These are phyloP conservation scores for Vulpes vulpes DNA, from an alignment of 2,113 vertebrate genomes.

Conservation along the genomic window DNA sequence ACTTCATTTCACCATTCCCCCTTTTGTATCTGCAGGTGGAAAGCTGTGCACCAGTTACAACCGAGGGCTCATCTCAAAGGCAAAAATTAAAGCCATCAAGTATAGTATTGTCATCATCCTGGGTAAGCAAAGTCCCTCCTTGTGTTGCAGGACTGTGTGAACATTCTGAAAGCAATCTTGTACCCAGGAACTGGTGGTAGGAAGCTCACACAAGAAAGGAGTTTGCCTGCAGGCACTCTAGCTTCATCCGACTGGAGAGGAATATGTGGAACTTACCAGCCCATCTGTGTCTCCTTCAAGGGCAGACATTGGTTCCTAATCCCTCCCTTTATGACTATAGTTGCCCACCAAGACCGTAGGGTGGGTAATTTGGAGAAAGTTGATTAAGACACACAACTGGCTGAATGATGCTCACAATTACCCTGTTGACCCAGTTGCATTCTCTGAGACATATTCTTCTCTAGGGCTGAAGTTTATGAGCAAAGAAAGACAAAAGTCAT, in stretches of 20 bases:
- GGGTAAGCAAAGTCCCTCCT: slow-evolving; percentile 81
- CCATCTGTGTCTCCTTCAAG: neutral
- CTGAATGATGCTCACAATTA: neutral
- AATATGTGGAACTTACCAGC: neutral
- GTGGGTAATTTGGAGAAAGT: neutral
- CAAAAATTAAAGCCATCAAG: slow-evolving; percentile 89
- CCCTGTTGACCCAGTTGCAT: neutral
- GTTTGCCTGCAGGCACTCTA: accelerated
- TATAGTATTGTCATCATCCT: slow-evolving; percentile 88
- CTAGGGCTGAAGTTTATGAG: neutral
- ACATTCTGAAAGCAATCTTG: neutral
- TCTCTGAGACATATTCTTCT: neutral
- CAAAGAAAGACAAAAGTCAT: neutral
- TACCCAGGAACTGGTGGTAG: no score
- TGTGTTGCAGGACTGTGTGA: neutral
- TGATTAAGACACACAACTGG: neutral
- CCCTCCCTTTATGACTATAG: neutral
- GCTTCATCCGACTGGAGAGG: neutral
- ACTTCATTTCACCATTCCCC: neutral
- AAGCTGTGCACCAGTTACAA: slow-evolving; percentile 84
- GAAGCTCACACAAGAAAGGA: neutral
- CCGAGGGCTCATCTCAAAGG: slow-evolving; percentile 87
- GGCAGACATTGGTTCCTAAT: neutral
- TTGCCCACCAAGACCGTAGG: neutral
- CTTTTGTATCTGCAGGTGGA: slow-evolving; percentile 81